Conservation (phyloP, 2,888 invertebrate species). For the Agrilus cyanescens region DNA sequence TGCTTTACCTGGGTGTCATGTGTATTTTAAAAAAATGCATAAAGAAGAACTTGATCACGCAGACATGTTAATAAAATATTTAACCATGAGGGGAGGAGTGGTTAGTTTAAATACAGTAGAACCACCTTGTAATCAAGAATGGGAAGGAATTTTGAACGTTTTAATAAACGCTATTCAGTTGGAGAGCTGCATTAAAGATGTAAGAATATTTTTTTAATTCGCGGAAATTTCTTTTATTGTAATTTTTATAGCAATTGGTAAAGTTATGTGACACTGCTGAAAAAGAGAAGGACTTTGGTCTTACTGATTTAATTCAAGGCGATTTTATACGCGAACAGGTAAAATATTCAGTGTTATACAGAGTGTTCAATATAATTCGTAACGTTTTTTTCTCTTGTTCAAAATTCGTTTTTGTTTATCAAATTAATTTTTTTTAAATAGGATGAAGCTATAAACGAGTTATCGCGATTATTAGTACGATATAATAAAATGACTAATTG, state of each 20-base stretch:
- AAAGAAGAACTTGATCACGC: conserved; percentile 39
- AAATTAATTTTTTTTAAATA: conserved; percentile 10
- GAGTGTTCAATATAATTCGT: neutral
- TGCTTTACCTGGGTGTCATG: conserved; percentile 34
- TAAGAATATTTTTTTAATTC: conserved; percentile 10
- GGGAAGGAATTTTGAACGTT: conserved; percentile 33
- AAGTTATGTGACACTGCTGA: conserved; percentile 34
- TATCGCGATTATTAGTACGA: conserved; percentile 24
- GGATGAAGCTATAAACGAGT: conserved; percentile 27
- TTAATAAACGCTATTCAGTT: conserved; percentile 31
- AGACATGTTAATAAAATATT: conserved; percentile 34
- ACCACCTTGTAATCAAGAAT: conserved; percentile 29
- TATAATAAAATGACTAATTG: conserved; percentile 20
- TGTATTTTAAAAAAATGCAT: conserved; percentile 40
- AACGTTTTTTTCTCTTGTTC: neutral
- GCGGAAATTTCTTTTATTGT: conserved; percentile 7
- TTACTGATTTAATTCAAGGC: conserved; percentile 41
- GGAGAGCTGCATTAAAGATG: conserved; percentile 30
- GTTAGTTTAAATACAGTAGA: conserved; percentile 29
- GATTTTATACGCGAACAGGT: conserved; percentile 44
- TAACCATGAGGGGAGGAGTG: conserved; percentile 37
- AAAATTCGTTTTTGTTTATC: neutral
- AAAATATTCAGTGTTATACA: conserved; percentile 2
- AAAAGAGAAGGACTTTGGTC: conserved; percentile 37
- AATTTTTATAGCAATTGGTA: conserved; percentile 31